These are phyloP conservation scores for Pelecanus crispus DNA, from an alignment of 2,113 vertebrate genomes.

Conservation along the genomic window DNA sequence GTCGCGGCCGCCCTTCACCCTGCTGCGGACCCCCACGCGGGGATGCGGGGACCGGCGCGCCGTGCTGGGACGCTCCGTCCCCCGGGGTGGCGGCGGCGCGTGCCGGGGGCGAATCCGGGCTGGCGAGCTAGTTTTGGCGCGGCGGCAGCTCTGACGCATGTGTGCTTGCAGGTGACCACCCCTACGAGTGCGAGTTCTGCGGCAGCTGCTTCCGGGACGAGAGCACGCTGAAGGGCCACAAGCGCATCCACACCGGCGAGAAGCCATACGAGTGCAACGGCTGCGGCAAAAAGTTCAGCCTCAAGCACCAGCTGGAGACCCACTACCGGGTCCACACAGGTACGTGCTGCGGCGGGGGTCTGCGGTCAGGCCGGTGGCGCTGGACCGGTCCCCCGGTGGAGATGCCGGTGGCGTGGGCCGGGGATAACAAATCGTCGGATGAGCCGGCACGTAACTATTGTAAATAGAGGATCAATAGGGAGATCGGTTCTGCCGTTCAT, in stretches of 20 bases:
- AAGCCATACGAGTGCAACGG: slow-evolving; percentile 66
- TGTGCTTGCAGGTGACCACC: slow-evolving; percentile 85
- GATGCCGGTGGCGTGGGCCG: neutral
- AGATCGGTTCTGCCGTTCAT: slow-evolving; percentile 83
- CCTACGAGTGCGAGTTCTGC: slow-evolving; percentile 96
- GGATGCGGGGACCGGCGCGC: accelerated
- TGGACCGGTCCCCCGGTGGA: accelerated
- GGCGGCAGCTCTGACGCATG: accelerated
- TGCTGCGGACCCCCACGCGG: accelerated
- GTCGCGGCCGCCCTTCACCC: accelerated
- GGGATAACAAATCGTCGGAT: neutral
- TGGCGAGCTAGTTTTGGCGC: neutral
- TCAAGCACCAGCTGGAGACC: slow-evolving; percentile 99
- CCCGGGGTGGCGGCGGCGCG: accelerated
- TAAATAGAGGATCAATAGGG: slow-evolving; percentile 80
- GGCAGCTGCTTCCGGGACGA: slow-evolving; percentile 98
- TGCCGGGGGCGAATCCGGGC: accelerated
- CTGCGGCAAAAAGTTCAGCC: slow-evolving; percentile 98
- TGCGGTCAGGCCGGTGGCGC: neutral
- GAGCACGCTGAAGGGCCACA: slow-evolving; percentile 98
- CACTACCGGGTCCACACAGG: slow-evolving; percentile 98
- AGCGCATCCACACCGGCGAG: slow-evolving; percentile 56
- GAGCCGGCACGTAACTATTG: slow-evolving; percentile 34
- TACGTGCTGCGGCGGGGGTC: neutral
- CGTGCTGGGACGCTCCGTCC: accelerated